These are phyloP conservation scores for Diarsia rubi DNA, from an alignment of 2,888 invertebrate species.

Conservation along the genomic window DNA sequence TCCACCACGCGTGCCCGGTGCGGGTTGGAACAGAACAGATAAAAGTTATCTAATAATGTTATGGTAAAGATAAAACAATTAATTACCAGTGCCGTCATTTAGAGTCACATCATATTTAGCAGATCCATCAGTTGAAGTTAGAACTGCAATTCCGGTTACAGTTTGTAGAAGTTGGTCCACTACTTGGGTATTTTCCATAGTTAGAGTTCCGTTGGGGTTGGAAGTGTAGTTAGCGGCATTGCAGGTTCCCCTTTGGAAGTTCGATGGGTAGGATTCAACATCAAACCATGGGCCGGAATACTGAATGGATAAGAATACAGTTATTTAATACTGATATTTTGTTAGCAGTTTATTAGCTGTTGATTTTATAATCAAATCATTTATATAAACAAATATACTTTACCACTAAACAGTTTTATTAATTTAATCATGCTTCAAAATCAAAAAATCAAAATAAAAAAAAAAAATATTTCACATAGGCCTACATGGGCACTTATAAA, in stretches of 20 bases:
- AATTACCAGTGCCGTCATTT: slow-evolving; percentile 72
- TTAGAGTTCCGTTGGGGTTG: slow-evolving; percentile 68
- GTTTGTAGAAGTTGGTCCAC: slow-evolving; percentile 75
- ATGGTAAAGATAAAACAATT: too few relatives aligned
- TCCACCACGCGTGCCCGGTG: too few relatives aligned
- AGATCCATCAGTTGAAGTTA: slow-evolving; percentile 71
- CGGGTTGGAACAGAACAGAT: too few relatives aligned
- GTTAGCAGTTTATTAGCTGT: neutral
- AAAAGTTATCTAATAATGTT: too few relatives aligned
- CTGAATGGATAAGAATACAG: slow-evolving; percentile 65
- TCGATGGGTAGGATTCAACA: slow-evolving; percentile 81
- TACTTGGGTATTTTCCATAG: slow-evolving; percentile 82
- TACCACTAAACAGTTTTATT: too few relatives aligned
- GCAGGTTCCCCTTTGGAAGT: slow-evolving; percentile 82
- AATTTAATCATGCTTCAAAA: too few relatives aligned
- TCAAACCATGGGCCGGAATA: slow-evolving; percentile 82
- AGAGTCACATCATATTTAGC: slow-evolving; percentile 81
- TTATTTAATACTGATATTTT: neutral
- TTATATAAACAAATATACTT: too few relatives aligned
- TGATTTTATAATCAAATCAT: neutral
- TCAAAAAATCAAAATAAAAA: too few relatives aligned
- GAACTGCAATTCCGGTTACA: slow-evolving; percentile 76
- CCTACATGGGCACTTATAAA: too few relatives aligned
- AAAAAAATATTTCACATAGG: too few relatives aligned
- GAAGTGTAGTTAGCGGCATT: slow-evolving; percentile 76